Evolutionary conservation across 2,797 vertebrate species (phyloP), one percentile per base, ranked within the genome.

Genomic region (Tenualosa thibaudeaui): DNA sequence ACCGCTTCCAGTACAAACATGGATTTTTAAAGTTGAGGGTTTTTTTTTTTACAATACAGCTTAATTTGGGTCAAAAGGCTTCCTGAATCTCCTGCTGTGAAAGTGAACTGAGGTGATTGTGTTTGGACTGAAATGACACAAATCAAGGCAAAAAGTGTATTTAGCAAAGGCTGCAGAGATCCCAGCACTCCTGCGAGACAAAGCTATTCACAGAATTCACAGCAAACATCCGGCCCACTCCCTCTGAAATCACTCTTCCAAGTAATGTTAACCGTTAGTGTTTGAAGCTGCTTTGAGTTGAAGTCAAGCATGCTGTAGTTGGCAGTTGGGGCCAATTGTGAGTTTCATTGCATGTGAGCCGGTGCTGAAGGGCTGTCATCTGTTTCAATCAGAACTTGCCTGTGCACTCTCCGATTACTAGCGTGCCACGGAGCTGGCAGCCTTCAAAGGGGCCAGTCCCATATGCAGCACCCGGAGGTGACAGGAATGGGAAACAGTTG

Each of bases 341-440:
- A 75, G 5, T 75, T 40, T 75, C 15, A 40, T 75, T 75, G 68
- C 31, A 37, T 75, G 68, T 37, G 68, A 75, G 31, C 31, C 5
- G 68, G 68, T 19, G 68, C 68, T 75, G 68, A 75, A 40, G 68
- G 31, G 37, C 37, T 75, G 68, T 75, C 68, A 75, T 75, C 31
- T 65, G 62, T 43, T 40, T 75, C 68, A 75, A 40, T 75, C 31
- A 17, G 40, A 75, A 75, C 31, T 13, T 75, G 68, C 37, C n/a
- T 13, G 62, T 8, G 9, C 62, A 0, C 68, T 40, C 68, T 75
- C 68, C 6, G 13, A 37, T 75, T 75, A 75, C 68, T 40, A 46
- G 68, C 13, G 15, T 17, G 68, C 31, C 65, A 19, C 31, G 31
- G 13, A 40, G 17, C 68, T 40, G 68, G 68, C 68, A 40, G 68